Percentiles rank a stretch among this genome's conserved stretches.
Conservation (phyloP, 2,113 vertebrate species). For the Ctenomys sociabilis region DNA sequence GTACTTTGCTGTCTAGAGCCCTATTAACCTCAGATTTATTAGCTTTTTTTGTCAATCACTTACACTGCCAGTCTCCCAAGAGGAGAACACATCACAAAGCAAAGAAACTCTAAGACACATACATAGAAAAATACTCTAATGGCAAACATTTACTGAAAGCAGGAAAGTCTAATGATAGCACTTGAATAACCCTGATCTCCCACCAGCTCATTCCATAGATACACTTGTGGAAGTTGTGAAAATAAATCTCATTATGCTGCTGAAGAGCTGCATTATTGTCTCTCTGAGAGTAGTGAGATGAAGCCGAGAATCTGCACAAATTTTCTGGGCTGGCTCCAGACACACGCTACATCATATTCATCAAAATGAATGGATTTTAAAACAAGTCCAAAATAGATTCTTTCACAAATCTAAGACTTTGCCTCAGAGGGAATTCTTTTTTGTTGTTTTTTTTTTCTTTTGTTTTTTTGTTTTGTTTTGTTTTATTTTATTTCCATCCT, state of each 20-base stretch:
- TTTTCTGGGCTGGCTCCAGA: conserved; percentile 73
- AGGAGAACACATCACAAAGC: conserved; percentile 80
- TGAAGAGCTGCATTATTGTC: conserved; percentile 63
- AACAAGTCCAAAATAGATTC: conserved; percentile 62
- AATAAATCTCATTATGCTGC: conserved; percentile 76
- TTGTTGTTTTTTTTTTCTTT: too few relatives aligned
- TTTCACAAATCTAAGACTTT: conserved; percentile 65
- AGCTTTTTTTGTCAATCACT: conserved; percentile 86
- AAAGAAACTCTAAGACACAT: conserved; percentile 81
- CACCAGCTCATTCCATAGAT: conserved; percentile 65
- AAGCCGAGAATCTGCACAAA: conserved; percentile 69
- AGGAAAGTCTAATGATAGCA: conserved; percentile 65
- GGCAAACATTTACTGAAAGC: conserved; percentile 73
- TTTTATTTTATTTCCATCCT: conserved; percentile 21
- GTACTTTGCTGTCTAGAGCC: conserved; percentile 86
- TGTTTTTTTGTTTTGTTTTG: too few relatives aligned
- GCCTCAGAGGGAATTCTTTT: conserved; percentile 55
- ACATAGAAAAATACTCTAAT: conserved; percentile 72
- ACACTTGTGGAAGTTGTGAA: conserved; percentile 63
- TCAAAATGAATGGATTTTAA: conserved; percentile 79
- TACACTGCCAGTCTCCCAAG: conserved; percentile 84
- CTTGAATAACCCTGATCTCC: conserved; percentile 70
- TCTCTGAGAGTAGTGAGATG: conserved; percentile 65
- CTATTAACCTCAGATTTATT: conserved; percentile 88
- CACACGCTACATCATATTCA: conserved; percentile 70